Evolutionary conservation across 2,888 invertebrate species (phyloP).

Genomic region (Boloria selene): DNA sequence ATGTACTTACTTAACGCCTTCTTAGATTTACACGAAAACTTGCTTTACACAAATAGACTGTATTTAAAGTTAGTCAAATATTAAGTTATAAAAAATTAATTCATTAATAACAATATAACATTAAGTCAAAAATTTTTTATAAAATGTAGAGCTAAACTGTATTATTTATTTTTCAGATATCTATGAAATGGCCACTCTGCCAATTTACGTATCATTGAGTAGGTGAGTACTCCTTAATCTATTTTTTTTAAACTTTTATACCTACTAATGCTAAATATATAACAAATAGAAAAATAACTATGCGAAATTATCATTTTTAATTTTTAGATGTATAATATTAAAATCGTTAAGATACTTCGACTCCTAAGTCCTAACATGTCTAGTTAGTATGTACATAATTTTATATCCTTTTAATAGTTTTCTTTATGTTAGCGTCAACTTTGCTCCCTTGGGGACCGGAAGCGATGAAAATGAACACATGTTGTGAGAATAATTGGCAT

Average conservation of each 20-base stretch:
- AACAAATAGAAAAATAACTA: background rate
- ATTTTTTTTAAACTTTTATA: background rate
- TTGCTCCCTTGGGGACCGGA: slow-evolving; percentile 44
- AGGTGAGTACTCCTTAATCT: slow-evolving; percentile 51
- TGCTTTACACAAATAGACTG: too few species aligned
- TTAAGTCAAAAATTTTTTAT: too few species aligned
- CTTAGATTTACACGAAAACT: too few species aligned
- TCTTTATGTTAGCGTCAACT: slow-evolving; percentile 1
- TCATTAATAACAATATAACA: too few species aligned
- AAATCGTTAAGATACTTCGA: too few species aligned
- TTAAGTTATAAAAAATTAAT: too few species aligned
- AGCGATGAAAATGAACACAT: slow-evolving; percentile 47
- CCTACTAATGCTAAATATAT: background rate
- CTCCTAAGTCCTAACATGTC: slow-evolving; percentile 3
- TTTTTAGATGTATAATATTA: background rate
- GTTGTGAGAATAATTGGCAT: slow-evolving; percentile 44
- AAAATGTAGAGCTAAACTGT: slow-evolving; percentile 5
- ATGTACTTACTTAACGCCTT: too few species aligned
- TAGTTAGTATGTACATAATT: slow-evolving; percentile 37
- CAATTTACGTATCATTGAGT: slow-evolving; percentile 71
- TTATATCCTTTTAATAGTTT: slow-evolving; percentile 48
- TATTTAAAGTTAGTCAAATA: too few species aligned
- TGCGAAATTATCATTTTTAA: background rate
- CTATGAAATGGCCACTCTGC: slow-evolving; percentile 66
- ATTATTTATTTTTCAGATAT: slow-evolving; percentile 17